A percentile compares a stretch with the other conserved stretches of the same genome.
These are phyloP conservation scores for Gopherus flavomarginatus DNA, from an alignment of 2,113 vertebrate species.

Conservation along the genomic window DNA sequence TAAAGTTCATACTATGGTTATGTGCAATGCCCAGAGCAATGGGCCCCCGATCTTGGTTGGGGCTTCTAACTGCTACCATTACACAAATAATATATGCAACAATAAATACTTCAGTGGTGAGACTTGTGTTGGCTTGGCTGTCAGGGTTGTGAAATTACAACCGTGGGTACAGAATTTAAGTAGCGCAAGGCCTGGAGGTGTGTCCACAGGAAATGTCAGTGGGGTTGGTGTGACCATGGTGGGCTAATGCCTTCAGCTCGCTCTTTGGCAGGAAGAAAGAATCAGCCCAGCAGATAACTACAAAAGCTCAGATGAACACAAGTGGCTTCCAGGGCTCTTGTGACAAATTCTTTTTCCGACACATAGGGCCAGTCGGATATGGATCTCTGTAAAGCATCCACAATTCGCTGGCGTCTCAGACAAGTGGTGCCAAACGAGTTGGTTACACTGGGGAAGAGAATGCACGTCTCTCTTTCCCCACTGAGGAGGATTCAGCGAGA, in stretches of 20 bases:
- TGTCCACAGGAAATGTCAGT: background rate
- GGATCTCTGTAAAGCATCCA: background rate
- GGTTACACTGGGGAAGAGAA: background rate
- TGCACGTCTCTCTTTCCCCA: background rate
- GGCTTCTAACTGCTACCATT: background rate
- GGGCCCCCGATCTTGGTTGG: background rate
- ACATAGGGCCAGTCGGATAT: background rate
- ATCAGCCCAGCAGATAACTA: background rate
- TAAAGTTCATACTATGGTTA: background rate
- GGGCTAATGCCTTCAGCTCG: background rate
- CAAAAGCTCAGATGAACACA: background rate
- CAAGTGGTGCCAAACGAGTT: background rate
- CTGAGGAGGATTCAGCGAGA: background rate
- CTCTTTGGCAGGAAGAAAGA: background rate
- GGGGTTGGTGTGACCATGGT: background rate
- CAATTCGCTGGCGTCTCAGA: background rate
- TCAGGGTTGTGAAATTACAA: background rate
- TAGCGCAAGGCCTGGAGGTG: background rate
- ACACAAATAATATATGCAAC: background rate
- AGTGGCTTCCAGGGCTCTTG: background rate
- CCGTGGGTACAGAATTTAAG: background rate
- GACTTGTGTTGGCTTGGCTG: accelerated
- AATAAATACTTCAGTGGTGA: background rate
- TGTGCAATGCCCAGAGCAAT: background rate
- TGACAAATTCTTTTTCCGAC: background rate